Percentiles rank a stretch among this genome's conserved stretches.
Conservation (phyloP, 2,797 vertebrate genomes). For the Alosa sapidissima region DNA sequence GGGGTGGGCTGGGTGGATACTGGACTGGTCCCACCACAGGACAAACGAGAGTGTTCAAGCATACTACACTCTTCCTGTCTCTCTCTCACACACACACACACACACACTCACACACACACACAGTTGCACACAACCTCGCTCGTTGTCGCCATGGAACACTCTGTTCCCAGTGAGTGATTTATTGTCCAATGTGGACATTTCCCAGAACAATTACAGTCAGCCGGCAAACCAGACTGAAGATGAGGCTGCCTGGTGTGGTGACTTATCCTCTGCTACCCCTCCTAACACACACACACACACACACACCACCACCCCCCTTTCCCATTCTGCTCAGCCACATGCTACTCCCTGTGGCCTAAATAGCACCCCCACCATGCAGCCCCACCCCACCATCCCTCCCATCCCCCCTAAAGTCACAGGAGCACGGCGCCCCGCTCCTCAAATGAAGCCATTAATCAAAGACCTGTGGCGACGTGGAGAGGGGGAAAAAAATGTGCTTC, state of each 20-base stretch:
- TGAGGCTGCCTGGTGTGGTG: slow-evolving; percentile 36
- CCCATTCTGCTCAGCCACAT: slow-evolving; percentile 28
- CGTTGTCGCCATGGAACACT: slow-evolving; percentile 64
- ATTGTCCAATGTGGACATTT: slow-evolving; percentile 71
- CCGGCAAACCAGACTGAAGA: slow-evolving; percentile 69
- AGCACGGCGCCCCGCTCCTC: slow-evolving; percentile 20
- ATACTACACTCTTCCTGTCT: slow-evolving; percentile 46
- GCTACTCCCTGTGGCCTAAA: slow-evolving; percentile 11
- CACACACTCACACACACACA: slow-evolving; percentile 36
- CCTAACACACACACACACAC: slow-evolving; percentile 40
- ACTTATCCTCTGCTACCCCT: slow-evolving; percentile 57
- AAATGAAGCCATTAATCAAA: slow-evolving; percentile 52
- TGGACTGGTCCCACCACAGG: slow-evolving; percentile 42
- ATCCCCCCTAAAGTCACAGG: slow-evolving; percentile 1
- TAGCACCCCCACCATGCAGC: slow-evolving; percentile 21
- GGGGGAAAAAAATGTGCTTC: not conserved
- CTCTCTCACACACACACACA: not conserved
- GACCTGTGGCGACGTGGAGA: not conserved
- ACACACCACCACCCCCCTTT: slow-evolving; percentile 22
- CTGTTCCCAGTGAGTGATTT: slow-evolving; percentile 74
- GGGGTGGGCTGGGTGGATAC: not conserved
- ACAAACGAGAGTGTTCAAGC: slow-evolving; percentile 46
- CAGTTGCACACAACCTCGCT: slow-evolving; percentile 28
- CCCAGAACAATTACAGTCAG: slow-evolving; percentile 74
- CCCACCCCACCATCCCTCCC: not conserved